Conservation (phyloP, 2,888 invertebrate species). For the Rhogogaster chlorosoma region DNA sequence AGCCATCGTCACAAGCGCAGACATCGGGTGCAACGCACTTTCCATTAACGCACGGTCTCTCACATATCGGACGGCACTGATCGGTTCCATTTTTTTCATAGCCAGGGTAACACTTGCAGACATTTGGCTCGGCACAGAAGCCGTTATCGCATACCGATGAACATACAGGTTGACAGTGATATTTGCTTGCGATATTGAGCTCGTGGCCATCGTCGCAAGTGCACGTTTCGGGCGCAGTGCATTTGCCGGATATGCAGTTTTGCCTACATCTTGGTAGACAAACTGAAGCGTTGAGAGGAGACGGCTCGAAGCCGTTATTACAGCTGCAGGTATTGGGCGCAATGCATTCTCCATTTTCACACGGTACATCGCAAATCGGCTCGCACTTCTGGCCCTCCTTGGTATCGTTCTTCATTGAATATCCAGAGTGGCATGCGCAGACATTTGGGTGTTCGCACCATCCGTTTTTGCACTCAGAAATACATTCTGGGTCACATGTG, state of each 20-base stretch:
- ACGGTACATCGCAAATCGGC: slow-evolving; percentile 68
- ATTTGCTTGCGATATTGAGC: no score
- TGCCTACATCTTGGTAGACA: slow-evolving; percentile 68
- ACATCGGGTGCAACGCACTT: slow-evolving; percentile 61
- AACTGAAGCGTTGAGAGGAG: no score
- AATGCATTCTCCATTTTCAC: slow-evolving; percentile 65
- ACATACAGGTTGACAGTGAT: slow-evolving; percentile 44
- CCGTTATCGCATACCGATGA: slow-evolving; percentile 27
- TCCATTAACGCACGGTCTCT: slow-evolving; percentile 58
- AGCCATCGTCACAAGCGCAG: slow-evolving; percentile 70
- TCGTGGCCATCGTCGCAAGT: slow-evolving; percentile 64
- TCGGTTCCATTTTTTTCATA: slow-evolving; percentile 52
- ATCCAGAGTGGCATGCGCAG: slow-evolving; percentile 82
- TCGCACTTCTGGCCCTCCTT: slow-evolving; percentile 73
- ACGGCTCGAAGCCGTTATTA: slow-evolving; percentile 52
- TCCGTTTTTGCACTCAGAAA: slow-evolving; percentile 80
- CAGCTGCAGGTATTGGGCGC: slow-evolving; percentile 69
- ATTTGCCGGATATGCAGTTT: slow-evolving; percentile 64
- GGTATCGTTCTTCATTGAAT: slow-evolving; percentile 75
- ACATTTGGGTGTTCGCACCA: slow-evolving; percentile 80
- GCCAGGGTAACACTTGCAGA: slow-evolving; percentile 58
- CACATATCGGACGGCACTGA: slow-evolving; percentile 12
- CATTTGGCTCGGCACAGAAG: slow-evolving; percentile 53
- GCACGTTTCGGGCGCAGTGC: slow-evolving; percentile 65
- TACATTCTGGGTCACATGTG: slow-evolving; percentile 82